A percentile compares a stretch with the other conserved stretches of the same genome.
phyloP scores from a whole-genome alignment of 2,888 invertebrate species.

The Phyllotreta striolata region DNA sequence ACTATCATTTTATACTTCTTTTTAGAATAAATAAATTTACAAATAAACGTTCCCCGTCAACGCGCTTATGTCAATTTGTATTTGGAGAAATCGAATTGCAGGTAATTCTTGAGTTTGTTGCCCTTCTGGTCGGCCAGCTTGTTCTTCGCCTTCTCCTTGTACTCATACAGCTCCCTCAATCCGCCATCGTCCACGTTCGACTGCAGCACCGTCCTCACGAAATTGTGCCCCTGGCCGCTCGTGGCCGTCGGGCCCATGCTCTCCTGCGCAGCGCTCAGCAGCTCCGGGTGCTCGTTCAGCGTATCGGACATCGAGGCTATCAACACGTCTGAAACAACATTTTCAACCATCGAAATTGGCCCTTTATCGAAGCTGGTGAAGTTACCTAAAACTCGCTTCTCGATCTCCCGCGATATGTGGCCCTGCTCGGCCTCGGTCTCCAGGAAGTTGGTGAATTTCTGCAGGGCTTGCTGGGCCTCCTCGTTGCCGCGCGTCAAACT shows the following conservation, averaged over 20 bases:
- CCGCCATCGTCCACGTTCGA: constrained; percentile 63
- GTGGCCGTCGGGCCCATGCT: constrained; percentile 42
- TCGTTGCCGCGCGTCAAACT: constrained; percentile 73
- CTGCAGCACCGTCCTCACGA: constrained; percentile 66
- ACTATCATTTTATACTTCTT: constrained; percentile 8
- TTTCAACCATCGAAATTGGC: neutral
- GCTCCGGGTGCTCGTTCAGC: constrained; percentile 75
- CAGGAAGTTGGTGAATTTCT: constrained; percentile 77
- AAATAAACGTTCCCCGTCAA: too few species aligned
- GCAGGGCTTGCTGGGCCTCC: constrained; percentile 76
- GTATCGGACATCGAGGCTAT: constrained; percentile 78
- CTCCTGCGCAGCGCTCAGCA: constrained; percentile 58
- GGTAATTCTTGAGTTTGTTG: constrained; percentile 46
- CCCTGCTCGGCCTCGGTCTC: constrained; percentile 78
- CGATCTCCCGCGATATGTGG: constrained; percentile 75
- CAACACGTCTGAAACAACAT: constrained; percentile 69
- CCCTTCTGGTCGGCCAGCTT: constrained; percentile 55
- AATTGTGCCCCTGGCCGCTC: constrained; percentile 50
- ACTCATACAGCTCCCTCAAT: constrained; percentile 59
- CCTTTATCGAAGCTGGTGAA: too few species aligned
- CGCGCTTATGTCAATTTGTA: constrained; percentile 47
- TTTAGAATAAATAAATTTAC: neutral
- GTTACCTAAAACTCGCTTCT: constrained; percentile 80
- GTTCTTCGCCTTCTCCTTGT: constrained; percentile 60
- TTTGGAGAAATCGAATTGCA: constrained; percentile 46